Evolutionary conservation across 2,797 vertebrate species (phyloP).

Genomic region (Xiphophorus birchmanni): DNA sequence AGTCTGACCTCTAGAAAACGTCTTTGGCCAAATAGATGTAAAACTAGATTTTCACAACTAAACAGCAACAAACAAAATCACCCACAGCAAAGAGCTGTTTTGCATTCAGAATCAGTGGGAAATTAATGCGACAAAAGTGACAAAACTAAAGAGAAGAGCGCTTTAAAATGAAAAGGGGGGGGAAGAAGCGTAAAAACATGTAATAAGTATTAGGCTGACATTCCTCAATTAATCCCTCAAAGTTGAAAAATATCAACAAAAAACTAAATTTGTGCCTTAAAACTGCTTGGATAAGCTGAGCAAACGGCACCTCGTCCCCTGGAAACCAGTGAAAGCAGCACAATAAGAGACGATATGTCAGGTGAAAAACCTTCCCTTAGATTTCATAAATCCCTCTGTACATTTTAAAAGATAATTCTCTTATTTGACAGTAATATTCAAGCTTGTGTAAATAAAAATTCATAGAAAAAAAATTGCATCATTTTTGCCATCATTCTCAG

Average conservation of each 20-base stretch:
- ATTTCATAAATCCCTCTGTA: conserved; percentile 58
- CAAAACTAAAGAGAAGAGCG: neutral
- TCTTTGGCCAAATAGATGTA: conserved; percentile 53
- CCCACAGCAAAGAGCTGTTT: neutral
- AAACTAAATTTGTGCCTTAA: conserved; percentile 15
- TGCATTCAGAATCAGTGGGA: neutral
- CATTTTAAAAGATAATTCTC: conserved; percentile 45
- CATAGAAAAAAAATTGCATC: neutral
- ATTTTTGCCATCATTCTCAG: neutral
- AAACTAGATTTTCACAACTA: neutral
- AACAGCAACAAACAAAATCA: neutral
- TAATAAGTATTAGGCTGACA: conserved; percentile 51
- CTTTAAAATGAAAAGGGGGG: neutral
- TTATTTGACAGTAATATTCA: conserved; percentile 26
- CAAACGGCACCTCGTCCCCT: conserved; percentile 26
- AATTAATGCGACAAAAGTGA: neutral
- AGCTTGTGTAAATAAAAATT: conserved; percentile 6
- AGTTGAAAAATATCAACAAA: conserved; percentile 19
- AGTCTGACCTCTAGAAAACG: conserved; percentile 4
- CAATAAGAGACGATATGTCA: conserved; percentile 41
- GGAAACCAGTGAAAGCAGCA: conserved; percentile 37
- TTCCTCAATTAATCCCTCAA: conserved; percentile 44
- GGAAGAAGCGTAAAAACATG: neutral
- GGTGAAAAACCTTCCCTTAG: conserved; percentile 33
- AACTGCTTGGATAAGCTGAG: conserved; percentile 25